Base-by-base conservation (phyloP, 1,140 invertebrate genomes). In the Aphaenogaster ashmeadi region DNA sequence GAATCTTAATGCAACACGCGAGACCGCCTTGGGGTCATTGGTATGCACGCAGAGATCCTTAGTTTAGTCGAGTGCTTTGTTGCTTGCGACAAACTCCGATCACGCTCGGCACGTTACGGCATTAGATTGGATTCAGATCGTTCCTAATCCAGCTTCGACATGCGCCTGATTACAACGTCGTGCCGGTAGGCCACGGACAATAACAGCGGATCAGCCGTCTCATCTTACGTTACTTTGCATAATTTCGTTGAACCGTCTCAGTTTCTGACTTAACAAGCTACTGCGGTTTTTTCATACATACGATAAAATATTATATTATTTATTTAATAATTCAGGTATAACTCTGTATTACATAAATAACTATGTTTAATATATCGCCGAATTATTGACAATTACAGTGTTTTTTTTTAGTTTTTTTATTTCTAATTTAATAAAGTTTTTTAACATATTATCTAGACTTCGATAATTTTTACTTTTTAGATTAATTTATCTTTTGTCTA, bases 41-140 rank as follows among this genome's bases (percentile, higher is more conserved):
- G 80, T 91, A 89, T 89, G 74, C 87, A 66, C 47, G 62, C 67
- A 47, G 54, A 79, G 56, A 85, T 78, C 75, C 47, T 64, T 62
- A 47, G 60, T 67, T 79, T n/a, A 75, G 11, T 64, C 44, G 58
- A 44, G 44, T 58, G n/a, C 52, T 60, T 78, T 56, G 66, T 78
- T 62, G 54, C 38, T 78, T 62, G 54, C 38, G 47, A 69, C 54
- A 58, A 83, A 56, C 83, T 27, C 77, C 52, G 79, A 91, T 91
- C 89, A 69, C 87, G 81, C 60, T 89, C 74, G 1, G 33, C 71
- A 62, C 50, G 41, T 71, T 81, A 54, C 33, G 8, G 54, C 58
- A 72, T 83, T 72, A 36, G 38, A 72, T 52, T 80, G 27, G 47
- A 80, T 80, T 83, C 15, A 36, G 67, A 83, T 74, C 38, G 38